Base-by-base conservation (phyloP, 2,888 invertebrate species). In the Pollenia amentaria region DNA sequence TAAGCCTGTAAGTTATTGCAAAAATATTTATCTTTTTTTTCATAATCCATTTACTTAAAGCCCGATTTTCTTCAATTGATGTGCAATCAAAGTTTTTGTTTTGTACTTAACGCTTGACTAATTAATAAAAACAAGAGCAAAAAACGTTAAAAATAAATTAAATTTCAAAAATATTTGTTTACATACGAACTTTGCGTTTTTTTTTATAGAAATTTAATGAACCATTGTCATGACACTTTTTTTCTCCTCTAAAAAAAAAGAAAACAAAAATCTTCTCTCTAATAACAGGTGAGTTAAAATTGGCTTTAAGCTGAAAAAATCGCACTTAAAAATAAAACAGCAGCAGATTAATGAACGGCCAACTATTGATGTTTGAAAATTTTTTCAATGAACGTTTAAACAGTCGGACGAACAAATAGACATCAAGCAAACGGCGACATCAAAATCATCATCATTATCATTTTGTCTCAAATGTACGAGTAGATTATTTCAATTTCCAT, bases 181-280 rank as follows among this genome's bases (percentile, higher is more conserved):
- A 29, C 6, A 29, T 29, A 57, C 53, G 80, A n/a, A 51, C 42
- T 70, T 69, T 70, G 38, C 9, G 51, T 40, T 46, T 40, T 44
- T 73, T 72, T 48, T 48, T 73, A 76, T 65, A 73, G 87, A 81
- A 87, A 87, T 81, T 84, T 87, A 87, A 84, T 87, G 87, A 87
- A 78, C 77, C 87, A 87, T 87, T 84, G 80, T 81, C 84, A 81
- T 87, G 80, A 80, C 76, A 76, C 55, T 72, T 72, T 70, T 60
- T 75, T 16, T 18, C 21, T 29, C 65, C 42, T 79, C 11, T 53
- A 10, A 62, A 62, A 73, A 78, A n/a, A 42, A 21, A 57, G n/a
- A 48, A 42, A 48, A 67, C 3, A 53, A 76, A 62, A 62, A 55
- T 70, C 55, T 48, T 12, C 62, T 55, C 46, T 46, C 21, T 16